Percentiles rank a stretch among this genome's conserved stretches.
Conservation (phyloP, 2,113 vertebrate genomes). For the Capreolus pygargus region DNA sequence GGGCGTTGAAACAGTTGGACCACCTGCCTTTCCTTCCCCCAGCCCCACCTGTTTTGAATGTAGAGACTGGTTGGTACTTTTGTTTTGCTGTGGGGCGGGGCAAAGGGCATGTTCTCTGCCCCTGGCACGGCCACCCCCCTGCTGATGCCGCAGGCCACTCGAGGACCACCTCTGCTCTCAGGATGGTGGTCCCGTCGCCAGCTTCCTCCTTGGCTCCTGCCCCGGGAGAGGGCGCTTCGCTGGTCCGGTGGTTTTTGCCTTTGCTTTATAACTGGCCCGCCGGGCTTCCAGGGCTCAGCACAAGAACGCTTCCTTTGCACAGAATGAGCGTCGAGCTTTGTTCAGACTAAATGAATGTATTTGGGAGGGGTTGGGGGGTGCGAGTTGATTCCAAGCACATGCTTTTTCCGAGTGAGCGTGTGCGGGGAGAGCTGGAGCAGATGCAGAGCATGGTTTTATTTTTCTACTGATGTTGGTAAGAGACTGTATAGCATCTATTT, state of each 20-base stretch:
- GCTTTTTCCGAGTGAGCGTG: conserved; percentile 68
- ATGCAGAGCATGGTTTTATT: conserved; percentile 83
- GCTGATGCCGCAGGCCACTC: not conserved
- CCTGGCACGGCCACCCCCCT: not conserved
- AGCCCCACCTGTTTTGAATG: conserved; percentile 2
- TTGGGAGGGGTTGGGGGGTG: conserved; percentile 51
- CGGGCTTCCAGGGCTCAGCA: conserved; percentile 76
- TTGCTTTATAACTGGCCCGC: not conserved
- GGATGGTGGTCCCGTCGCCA: not conserved
- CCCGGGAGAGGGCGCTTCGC: conserved; percentile 51
- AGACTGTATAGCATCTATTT: conserved; percentile 89
- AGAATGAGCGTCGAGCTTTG: conserved; percentile 82
- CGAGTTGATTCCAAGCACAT: conserved; percentile 58
- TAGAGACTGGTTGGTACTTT: conserved; percentile 44
- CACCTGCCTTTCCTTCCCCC: not conserved
- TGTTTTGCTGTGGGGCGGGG: not conserved
- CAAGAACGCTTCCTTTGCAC: conserved; percentile 84
- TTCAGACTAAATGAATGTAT: conserved; percentile 86
- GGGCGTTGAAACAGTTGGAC: not conserved
- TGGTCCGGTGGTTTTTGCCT: not conserved
- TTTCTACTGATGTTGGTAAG: conserved; percentile 86
- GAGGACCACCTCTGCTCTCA: not conserved
- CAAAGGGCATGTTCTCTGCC: not conserved
- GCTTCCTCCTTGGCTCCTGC: conserved; percentile 40
- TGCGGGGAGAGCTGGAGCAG: conserved; percentile 73